Evolutionary conservation across 2,113 vertebrate genomes (phyloP).

Genomic region (cat (Felis catus)): DNA sequence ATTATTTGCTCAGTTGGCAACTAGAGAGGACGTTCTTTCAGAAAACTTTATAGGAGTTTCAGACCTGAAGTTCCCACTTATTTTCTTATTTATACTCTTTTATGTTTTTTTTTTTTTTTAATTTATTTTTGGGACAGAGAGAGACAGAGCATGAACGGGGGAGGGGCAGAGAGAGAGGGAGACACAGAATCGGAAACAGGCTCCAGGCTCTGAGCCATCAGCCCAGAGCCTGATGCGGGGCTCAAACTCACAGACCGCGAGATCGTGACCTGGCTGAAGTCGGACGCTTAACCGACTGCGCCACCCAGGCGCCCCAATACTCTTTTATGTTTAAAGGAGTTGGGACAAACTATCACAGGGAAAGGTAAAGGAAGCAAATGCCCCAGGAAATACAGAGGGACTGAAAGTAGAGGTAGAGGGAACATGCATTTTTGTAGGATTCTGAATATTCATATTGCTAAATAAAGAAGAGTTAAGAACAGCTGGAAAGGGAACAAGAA

Average conservation of each 20-base stretch:
- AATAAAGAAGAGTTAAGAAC: neutral
- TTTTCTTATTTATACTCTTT: neutral
- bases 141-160: too few relatives aligned
- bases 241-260: too few relatives aligned
- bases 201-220: too few relatives aligned
- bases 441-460: neutral
- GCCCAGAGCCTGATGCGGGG: too few relatives aligned
- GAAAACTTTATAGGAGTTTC: neutral
- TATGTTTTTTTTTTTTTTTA: neutral
- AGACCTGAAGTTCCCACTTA: neutral
- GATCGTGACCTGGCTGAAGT: too few relatives aligned
- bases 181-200: too few relatives aligned
- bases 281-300: too few relatives aligned
- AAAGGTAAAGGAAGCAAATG: neutral
- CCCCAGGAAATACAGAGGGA: neutral
- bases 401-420: neutral
- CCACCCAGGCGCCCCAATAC: too few relatives aligned
- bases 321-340: neutral
- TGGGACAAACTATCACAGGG: neutral
- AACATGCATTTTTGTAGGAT: neutral
- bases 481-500: neutral
- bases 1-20: neutral
- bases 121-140: too few relatives aligned
- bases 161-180: too few relatives aligned
- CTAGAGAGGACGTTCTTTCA: neutral